These are phyloP conservation scores for Malurus melanocephalus DNA, from an alignment of 2,113 vertebrate species.

Conservation along the genomic window DNA sequence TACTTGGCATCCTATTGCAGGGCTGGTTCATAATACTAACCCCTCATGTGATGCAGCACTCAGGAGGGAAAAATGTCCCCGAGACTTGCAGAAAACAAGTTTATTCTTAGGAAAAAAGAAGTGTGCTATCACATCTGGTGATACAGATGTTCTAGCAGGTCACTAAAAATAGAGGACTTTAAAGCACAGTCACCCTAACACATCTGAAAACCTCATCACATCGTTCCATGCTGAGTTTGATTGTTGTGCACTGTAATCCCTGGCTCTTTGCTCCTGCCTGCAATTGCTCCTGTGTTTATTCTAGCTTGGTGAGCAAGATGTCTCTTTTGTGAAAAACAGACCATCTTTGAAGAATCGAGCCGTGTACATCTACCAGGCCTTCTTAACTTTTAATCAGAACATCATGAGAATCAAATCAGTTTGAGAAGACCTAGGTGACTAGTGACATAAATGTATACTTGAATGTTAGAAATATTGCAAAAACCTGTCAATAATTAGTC, in stretches of 20 bases:
- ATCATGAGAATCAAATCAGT: background rate
- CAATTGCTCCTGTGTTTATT: background rate
- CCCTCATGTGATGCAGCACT: background rate
- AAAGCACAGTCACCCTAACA: background rate
- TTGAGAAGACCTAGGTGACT: background rate
- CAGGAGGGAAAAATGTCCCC: background rate
- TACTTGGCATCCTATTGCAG: background rate
- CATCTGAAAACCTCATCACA: background rate
- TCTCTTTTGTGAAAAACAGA: background rate
- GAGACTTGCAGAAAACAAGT: background rate
- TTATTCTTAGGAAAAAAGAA: background rate
- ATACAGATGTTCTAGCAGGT: background rate
- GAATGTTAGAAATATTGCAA: background rate
- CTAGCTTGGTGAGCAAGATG: background rate
- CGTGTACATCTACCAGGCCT: background rate
- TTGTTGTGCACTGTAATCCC: background rate
- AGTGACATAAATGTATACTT: background rate
- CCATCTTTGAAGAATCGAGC: background rate
- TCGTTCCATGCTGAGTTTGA: background rate
- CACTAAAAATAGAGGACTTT: conserved; percentile 5
- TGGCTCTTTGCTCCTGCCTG: background rate
- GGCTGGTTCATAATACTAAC: background rate
- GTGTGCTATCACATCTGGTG: background rate
- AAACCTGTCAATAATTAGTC: background rate
- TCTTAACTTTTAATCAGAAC: background rate